Evolutionary conservation across 2,888 invertebrate species (phyloP).

Genomic region (Incurvaria masculella): DNA sequence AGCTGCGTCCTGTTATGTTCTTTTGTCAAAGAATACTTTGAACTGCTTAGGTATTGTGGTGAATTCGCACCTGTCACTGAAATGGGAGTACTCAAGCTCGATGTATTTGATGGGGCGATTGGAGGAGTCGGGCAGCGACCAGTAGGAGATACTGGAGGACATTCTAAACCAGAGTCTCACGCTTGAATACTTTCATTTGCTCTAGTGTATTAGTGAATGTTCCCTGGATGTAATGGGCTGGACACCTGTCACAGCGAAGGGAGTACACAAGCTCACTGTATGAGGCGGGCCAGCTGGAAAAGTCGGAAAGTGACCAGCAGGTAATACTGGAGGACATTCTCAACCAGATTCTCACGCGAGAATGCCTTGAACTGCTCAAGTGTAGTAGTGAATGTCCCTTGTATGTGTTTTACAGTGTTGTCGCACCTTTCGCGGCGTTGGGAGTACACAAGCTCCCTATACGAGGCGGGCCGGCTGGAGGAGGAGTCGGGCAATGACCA

Average conservation of each 20-base stretch:
- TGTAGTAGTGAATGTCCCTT: no score
- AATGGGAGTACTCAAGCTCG: conserved; percentile 78
- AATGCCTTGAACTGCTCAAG: conserved; percentile 82
- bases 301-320: conserved; percentile 73
- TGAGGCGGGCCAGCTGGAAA: no score
- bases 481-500: conserved; percentile 72
- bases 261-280: no score
- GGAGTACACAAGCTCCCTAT: conserved; percentile 73
- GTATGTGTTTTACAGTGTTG: conserved; percentile 56
- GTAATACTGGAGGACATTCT: conserved; percentile 85
- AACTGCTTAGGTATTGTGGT: conserved; percentile 54
- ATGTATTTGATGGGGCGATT: conserved; percentile 73
- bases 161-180: conserved; percentile 83
- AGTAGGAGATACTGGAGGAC: conserved; percentile 82
- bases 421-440: conserved; percentile 70
- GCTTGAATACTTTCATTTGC: conserved; percentile 82
- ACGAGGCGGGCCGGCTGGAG: conserved; percentile 73
- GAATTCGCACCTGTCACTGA: conserved; percentile 64
- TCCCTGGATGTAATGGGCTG: no score
- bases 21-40: no score
- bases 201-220: no score
- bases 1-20: no score
- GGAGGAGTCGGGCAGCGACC: conserved; percentile 72
- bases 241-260: no score
- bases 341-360: conserved; percentile 80